Base-by-base conservation (phyloP, 2,888 invertebrate species). In the Cephalotes varians region DNA sequence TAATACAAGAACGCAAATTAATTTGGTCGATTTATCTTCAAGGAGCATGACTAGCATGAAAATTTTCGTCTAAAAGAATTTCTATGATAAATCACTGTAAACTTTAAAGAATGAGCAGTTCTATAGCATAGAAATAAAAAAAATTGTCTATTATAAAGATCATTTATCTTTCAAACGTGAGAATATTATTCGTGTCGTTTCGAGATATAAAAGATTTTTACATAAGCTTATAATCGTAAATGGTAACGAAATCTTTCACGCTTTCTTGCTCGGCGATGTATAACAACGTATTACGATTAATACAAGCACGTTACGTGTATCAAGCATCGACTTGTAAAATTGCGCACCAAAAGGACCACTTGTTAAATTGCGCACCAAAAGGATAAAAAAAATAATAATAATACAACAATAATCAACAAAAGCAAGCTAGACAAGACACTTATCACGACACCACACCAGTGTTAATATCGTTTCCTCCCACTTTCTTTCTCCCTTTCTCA, bases 381-480 rank as follows among this genome's bases (percentile, higher is more conserved):
- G 25, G n/a, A 1, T 58, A 47, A 62, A n/a, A 49, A 25, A 21
- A 49, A 58, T 31, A 49, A 72, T 12, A 28, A 72, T 54, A 18
- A 51, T 58, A 72, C 34, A 18, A 31, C 18, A 51, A 65, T 56
- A 54, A 80, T 64, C 28, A 51, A 71, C 54, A 69, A 71, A 65
- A 64, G 51, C 62, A 64, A 69, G 31, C 60, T 80, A 21, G 37
- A 15, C n/a, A 81, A 86, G 54, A 51, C 54, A 69, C 81, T 81
- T 80, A 72, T 72, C 72, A 85, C 67, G 69, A 83, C 83, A 83
- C 83, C 67, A 83, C 83, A 81, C 62, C 81, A 83, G 73, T 82
- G 60, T 82, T 77, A 82, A 72, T 82, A 49, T 65, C 58, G 62
- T 69, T 69, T 79, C 56, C 77, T 79, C 77, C 77, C 76, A 40